A percentile compares a stretch with the other conserved stretches of the same genome.
Evolutionary conservation across 1,140 invertebrate species (phyloP).

Genomic region (Oncopodura yosiiana): DNA sequence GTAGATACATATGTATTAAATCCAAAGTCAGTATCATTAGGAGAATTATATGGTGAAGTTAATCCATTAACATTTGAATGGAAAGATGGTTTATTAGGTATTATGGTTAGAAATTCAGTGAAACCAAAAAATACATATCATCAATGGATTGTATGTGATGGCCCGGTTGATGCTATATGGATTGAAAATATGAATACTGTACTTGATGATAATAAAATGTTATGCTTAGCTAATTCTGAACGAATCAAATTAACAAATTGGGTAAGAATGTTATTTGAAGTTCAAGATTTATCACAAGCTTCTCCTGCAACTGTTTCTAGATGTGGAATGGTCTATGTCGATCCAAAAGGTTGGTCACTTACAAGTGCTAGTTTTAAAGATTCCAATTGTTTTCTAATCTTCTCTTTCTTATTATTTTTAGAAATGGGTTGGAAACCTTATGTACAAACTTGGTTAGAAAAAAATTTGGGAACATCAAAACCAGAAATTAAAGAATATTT

Average conservation of each 20-base stretch:
- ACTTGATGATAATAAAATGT: conserved; percentile 87
- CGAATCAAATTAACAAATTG: conserved; percentile 73
- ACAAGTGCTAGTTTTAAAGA: neutral
- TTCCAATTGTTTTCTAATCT: neutral
- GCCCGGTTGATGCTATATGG: conserved; percentile 88
- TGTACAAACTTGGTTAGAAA: conserved; percentile 66
- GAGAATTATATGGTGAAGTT: conserved; percentile 79
- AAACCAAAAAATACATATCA: conserved; percentile 52
- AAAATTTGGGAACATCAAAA: conserved; percentile 47
- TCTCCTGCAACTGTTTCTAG: conserved; percentile 79
- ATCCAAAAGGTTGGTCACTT: too few relatives aligned
- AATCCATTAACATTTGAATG: conserved; percentile 76
- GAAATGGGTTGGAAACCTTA: conserved; percentile 70
- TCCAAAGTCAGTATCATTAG: conserved; percentile 78
- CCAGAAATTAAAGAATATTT: conserved; percentile 45
- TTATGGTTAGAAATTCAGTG: conserved; percentile 58
- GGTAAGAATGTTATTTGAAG: conserved; percentile 40
- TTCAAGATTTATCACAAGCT: conserved; percentile 72
- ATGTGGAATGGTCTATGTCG: conserved; percentile 82
- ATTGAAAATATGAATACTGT: conserved; percentile 92
- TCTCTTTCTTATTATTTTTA: neutral
- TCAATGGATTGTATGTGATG: conserved; percentile 78
- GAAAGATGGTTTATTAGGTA: conserved; percentile 72
- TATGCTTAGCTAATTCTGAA: conserved; percentile 76
- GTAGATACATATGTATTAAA: conserved; percentile 66